Percentiles rank a stretch among this genome's conserved stretches.
Conservation (phyloP, 2,797 vertebrate species). For the Propithecus deckenii region DNA sequence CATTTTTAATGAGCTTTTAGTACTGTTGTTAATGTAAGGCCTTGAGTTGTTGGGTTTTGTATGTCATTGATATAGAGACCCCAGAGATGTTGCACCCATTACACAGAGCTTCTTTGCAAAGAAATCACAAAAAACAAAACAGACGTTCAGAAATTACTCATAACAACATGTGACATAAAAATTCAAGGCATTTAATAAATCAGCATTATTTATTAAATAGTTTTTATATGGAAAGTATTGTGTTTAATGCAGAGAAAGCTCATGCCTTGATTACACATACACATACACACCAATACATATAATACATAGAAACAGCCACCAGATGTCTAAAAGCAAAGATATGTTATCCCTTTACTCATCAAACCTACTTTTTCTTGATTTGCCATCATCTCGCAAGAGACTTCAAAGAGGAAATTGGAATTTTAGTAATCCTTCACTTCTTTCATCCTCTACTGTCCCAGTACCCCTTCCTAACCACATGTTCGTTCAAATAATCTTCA, state of each 20-base stretch:
- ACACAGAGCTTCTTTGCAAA: conserved; percentile 84
- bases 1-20: conserved; percentile 85
- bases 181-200: neutral
- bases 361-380: neutral
- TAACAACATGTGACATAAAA: neutral
- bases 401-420: neutral
- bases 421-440: neutral
- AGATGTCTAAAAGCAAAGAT: neutral
- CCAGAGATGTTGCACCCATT: conserved; percentile 80
- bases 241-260: neutral
- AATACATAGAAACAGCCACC: neutral
- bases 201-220: neutral
- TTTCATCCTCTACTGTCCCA: neutral
- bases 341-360: neutral
- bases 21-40: conserved; percentile 85
- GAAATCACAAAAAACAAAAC: neutral
- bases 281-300: neutral
- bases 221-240: neutral
- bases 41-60: conserved; percentile 84
- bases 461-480: neutral
- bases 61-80: conserved; percentile 85
- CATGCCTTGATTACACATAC: neutral
- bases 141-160: neutral
- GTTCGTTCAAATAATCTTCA: neutral
- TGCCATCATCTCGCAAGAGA: neutral